Conservation (phyloP, 2,797 vertebrate genomes). For the Naso thynnoides region DNA sequence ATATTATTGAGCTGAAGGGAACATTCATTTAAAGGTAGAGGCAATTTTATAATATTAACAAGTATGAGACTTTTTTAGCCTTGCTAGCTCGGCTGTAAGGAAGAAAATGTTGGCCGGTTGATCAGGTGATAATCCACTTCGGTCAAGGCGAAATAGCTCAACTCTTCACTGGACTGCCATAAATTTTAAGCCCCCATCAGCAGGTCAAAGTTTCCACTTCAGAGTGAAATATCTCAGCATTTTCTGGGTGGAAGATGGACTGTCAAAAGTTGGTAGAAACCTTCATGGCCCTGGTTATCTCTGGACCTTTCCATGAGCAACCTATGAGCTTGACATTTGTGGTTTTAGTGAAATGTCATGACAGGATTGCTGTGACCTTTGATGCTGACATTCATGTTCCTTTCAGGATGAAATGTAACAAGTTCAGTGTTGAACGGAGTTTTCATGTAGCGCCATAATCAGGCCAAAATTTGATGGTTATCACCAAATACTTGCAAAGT, state of each 20-base stretch:
- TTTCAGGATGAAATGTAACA: neutral
- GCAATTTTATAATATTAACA: no score
- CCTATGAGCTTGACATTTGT: conserved; percentile 14
- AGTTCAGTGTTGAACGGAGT: neutral
- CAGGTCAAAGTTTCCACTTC: neutral
- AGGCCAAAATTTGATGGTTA: neutral
- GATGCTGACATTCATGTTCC: neutral
- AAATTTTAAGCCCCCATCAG: neutral
- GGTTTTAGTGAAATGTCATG: conserved; percentile 17
- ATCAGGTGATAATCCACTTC: no score
- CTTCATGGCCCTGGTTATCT: neutral
- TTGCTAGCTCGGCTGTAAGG: neutral
- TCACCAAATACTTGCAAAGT: neutral
- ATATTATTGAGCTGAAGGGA: no score
- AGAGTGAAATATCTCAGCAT: neutral
- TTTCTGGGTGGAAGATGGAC: neutral
- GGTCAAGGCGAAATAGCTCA: no score
- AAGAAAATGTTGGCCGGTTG: neutral
- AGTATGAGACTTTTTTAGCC: no score
- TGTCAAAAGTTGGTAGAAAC: neutral
- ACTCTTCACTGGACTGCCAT: neutral
- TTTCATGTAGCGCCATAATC: neutral
- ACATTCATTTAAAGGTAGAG: no score
- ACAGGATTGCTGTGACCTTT: neutral
- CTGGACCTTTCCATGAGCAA: neutral